Evolutionary conservation across 2,797 vertebrate genomes (phyloP), one percentile per base, ranked within the genome.

Genomic region (Melanotaenia parkinsoni): DNA sequence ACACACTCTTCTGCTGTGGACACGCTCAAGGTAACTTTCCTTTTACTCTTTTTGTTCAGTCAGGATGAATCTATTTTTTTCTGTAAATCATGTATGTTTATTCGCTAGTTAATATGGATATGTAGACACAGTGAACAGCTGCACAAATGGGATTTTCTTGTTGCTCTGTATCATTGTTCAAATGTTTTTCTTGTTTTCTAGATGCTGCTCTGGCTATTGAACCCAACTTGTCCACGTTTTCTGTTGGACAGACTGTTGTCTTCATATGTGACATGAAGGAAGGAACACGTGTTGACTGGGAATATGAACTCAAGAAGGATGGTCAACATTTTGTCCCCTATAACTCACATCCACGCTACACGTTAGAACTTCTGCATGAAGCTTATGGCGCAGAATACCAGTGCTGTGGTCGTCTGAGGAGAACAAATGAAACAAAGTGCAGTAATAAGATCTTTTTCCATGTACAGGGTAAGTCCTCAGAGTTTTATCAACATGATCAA

Each of bases 231-330:
- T 9, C 33, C 1, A 65, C 1, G 0, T 72, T 3, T 28, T 65
- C 12, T 16, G 2, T 0, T 24, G 70, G 63, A 40, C 62, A 66
- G 26, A 0, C 0, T 59, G 32, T 72, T 13, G 58, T 56, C 18
- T 33, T 72, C 22, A 4, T 16, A 0, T 72, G 70, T 65, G 0
- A 72, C 1, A 65, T 59, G 62, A 65, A 65, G 0, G 43, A 66
- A 38, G 63, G 33, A 38, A 0, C 0, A 65, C 0, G 18, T 1
- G n/a, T 22, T n/a, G 58, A 71, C 13, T 71, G 68, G 68, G 2
- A 12, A 1, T 77, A 58, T 0, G 0, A 0, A n/a, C 0, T 67
- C 33, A 35, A 35, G 33, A 35, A 8, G 33, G 7, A 35, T 35
- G 33, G 33, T 35, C 6, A 35, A 10, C 4, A 9, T 10, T 20